Evolutionary conservation across 2,113 vertebrate species (phyloP), one percentile per base, ranked within the genome.

Genomic region (Plotosus lineatus): DNA sequence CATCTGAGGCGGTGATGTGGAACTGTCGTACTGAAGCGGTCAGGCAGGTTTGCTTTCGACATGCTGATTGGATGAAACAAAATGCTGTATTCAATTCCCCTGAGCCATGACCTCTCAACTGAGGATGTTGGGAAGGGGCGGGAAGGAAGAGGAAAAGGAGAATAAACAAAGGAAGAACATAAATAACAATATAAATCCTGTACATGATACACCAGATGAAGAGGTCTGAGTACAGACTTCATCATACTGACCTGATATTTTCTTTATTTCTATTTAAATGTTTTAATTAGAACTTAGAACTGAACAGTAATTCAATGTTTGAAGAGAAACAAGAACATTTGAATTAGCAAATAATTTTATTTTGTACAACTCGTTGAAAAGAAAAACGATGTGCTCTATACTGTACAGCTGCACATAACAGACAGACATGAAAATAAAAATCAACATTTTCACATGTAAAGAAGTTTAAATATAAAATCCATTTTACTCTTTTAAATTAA

Each of bases 81-180:
- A 50, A 66, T 11, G 44, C 58, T 31, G 38, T 56, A 44, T 69
- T 66, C 38, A 77, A 33, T 69, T 40, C 9, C 8, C 3, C 26
- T 36, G 31, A 40, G 73, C 28, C 58, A 31, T 12, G 15, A 33
- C 72, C 26, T 4, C 28, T 46, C 19, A 23, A 12, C 50, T 21
- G 31, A 14, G 26, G 51, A 56, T 46, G 21, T 58, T 31, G 12
- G 50, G 33, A 76, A 46, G 65, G 33, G 80, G 73, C 8, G 26
- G 60, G 46, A 75, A 63, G 48, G 33, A 61, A 68, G 5, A 51
- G 40, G 15, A 28, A n/a, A 65, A 28, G 21, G 44, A 53, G 23
- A 73, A 73, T 73, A 73, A 78, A 78, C 42, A 50, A 50, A 56
- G 36, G 74, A 58, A 76, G 38, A 36, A 60, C 53, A 44, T 26